A percentile compares a stretch with the other conserved stretches of the same genome.
Conservation (phyloP, 2,888 invertebrate species). For the Bruchidius siliquastri region DNA sequence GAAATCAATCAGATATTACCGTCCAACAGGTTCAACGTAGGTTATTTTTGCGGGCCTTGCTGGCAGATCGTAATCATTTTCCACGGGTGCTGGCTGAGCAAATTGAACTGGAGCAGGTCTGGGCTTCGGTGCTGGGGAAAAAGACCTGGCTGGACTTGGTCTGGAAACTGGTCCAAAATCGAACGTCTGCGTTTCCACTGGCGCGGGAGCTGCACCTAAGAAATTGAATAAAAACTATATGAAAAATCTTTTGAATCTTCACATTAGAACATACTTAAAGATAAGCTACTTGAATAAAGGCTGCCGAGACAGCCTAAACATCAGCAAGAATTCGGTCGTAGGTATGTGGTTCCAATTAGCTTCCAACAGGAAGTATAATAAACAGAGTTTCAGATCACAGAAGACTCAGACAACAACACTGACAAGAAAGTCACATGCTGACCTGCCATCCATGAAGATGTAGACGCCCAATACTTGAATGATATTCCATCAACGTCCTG, state of each 20-base stretch:
- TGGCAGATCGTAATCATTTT: conserved; percentile 24
- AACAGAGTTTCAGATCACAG: too few relatives aligned
- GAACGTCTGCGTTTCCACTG: conserved; percentile 30
- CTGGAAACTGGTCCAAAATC: conserved; percentile 39
- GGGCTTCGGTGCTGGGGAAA: conserved; percentile 32
- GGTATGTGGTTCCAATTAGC: too few relatives aligned
- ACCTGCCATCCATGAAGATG: too few relatives aligned
- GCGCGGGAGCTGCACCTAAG: conserved; percentile 18
- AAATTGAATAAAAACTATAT: neutral
- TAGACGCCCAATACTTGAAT: too few relatives aligned
- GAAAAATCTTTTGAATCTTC: neutral
- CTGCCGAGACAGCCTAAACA: too few relatives aligned
- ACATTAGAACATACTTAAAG: too few relatives aligned
- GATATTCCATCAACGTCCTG: too few relatives aligned
- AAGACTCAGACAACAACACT: too few relatives aligned
- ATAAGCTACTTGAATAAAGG: too few relatives aligned
- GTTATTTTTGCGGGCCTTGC: conserved; percentile 19
- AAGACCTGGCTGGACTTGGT: conserved; percentile 33
- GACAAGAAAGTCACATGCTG: too few relatives aligned
- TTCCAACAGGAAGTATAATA: too few relatives aligned
- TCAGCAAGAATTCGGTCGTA: too few relatives aligned
- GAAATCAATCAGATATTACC: conserved; percentile 28
- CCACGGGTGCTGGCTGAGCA: conserved; percentile 36
- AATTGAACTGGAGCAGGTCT: conserved; percentile 35
- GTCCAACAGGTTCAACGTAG: conserved; percentile 33